Evolutionary conservation across 2,113 vertebrate species (phyloP), one percentile per base, ranked within the genome.

Genomic region (Podarcis raffonei): DNA sequence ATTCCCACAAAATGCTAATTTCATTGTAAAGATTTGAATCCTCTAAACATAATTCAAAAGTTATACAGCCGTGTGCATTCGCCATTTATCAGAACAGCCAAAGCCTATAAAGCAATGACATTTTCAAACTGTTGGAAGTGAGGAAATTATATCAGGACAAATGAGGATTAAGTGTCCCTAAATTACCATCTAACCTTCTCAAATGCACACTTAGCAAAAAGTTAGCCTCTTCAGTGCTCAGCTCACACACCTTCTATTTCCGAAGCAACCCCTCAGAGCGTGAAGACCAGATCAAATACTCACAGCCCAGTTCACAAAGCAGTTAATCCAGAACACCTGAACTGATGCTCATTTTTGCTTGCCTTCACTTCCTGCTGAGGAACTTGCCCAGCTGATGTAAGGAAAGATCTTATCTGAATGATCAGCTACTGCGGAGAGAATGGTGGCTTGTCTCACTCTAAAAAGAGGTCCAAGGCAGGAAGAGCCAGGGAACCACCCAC

Each of bases 21-120:
- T 91, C 88, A 89, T 83, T 93, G 89, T 94, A 84, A 83, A 84
- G 62, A 53, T 78, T 4, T 2, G 39, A 90, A 32, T 87, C 27
- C 4, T 82, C 83, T 92, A 95, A 95, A 93, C 84, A 53, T 87
- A 90, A 81, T 57, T 87, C 72, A 91, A 92, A 96, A 94, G 76
- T 93, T 90, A 74, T 32, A 90, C 57, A 32, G 3, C 30, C 53
- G n/a, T 93, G 87, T 87, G 30, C 16, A 78, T 69, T 83, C 39
- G 89, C 89, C 18, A 87, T 80, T 84, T 93, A 87, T 69, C 81
- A 39, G 59, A 83, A 78, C 35, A 95, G 75, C 48, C 4, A 25
- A 88, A 91, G 5, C 68, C 2, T 89, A 80, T 92, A 86, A 85
- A 89, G 53, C 62, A 69, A 69, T 84, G n/a, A 27, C 6, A 81